phyloP scores from a whole-genome alignment of 2,888 invertebrate species.

The Harpagoxenus sublaevis region DNA sequence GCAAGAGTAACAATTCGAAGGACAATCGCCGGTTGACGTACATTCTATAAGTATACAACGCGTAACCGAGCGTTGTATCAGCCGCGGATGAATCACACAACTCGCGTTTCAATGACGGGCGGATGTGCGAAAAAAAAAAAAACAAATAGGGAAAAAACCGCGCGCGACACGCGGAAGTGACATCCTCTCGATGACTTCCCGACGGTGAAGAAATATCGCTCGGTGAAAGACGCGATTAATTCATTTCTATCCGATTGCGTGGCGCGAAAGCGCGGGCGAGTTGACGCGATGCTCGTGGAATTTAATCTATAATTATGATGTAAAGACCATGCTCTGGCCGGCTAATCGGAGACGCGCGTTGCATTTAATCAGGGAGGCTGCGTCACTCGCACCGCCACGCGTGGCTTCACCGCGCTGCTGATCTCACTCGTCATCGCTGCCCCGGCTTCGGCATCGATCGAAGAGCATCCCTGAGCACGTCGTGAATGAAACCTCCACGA shows the following conservation, averaged over 20 bases:
- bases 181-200: neutral
- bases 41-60: neutral
- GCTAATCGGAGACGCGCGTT: slow-evolving; percentile 41
- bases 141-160: no score
- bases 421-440: slow-evolving; percentile 16
- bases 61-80: slow-evolving; percentile 17
- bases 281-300: slow-evolving; percentile 57
- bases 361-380: slow-evolving; percentile 38
- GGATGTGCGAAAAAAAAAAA: neutral
- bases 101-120: neutral
- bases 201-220: neutral
- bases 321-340: slow-evolving; percentile 25
- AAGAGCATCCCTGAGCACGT: neutral
- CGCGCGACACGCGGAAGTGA: neutral
- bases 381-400: slow-evolving; percentile 23
- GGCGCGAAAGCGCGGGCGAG: neutral
- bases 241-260: slow-evolving; percentile 19
- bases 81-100: slow-evolving; percentile 18
- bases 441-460: slow-evolving; percentile 16
- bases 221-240: slow-evolving; percentile 1
- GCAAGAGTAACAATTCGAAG: slow-evolving; percentile 26
- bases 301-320: slow-evolving; percentile 55
- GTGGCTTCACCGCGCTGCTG: neutral
- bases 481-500: neutral
- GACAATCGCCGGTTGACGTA: slow-evolving; percentile 23